Conservation (phyloP, 2,888 invertebrate species). For the Melanostoma mellinum region DNA sequence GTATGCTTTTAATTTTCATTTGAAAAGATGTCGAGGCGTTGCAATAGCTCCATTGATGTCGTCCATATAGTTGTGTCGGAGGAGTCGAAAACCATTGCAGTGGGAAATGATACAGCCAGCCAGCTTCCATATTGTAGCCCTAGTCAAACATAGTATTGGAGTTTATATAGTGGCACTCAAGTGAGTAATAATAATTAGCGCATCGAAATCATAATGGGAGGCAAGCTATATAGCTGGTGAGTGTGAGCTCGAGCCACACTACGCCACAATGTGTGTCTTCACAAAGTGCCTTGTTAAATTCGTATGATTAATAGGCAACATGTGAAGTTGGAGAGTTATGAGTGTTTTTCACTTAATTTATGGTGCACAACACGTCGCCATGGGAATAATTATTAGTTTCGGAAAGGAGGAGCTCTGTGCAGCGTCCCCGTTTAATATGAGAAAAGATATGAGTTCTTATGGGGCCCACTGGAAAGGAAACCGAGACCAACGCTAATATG, state of each 20-base stretch:
- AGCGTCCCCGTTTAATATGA: slow-evolving; percentile 1
- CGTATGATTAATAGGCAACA: slow-evolving; percentile 76
- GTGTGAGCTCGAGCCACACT: slow-evolving; percentile 26
- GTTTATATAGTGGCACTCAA: slow-evolving; percentile 55
- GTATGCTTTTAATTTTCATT: slow-evolving; percentile 35
- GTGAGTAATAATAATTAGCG: slow-evolving; percentile 72
- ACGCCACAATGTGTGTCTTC: slow-evolving; percentile 32
- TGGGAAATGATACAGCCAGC: slow-evolving; percentile 23
- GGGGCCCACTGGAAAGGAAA: neutral
- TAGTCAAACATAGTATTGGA: neutral
- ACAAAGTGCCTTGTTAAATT: slow-evolving; percentile 72
- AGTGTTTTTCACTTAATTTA: slow-evolving; percentile 75
- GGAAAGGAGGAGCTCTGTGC: slow-evolving; percentile 25
- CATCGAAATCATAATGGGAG: slow-evolving; percentile 60
- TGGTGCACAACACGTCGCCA: slow-evolving; percentile 64
- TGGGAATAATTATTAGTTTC: slow-evolving; percentile 68
- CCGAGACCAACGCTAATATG: slow-evolving; percentile 36
- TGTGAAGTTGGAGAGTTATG: slow-evolving; percentile 75
- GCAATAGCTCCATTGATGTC: slow-evolving; percentile 60
- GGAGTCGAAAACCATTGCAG: slow-evolving; percentile 27
- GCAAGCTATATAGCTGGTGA: slow-evolving; percentile 45
- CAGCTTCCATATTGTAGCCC: slow-evolving; percentile 9
- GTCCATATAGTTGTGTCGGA: slow-evolving; percentile 21
- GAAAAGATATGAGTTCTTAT: slow-evolving; percentile 14
- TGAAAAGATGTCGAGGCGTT: slow-evolving; percentile 6